Conservation (phyloP, 2,113 vertebrate genomes). For the Terrapene triunguis region DNA sequence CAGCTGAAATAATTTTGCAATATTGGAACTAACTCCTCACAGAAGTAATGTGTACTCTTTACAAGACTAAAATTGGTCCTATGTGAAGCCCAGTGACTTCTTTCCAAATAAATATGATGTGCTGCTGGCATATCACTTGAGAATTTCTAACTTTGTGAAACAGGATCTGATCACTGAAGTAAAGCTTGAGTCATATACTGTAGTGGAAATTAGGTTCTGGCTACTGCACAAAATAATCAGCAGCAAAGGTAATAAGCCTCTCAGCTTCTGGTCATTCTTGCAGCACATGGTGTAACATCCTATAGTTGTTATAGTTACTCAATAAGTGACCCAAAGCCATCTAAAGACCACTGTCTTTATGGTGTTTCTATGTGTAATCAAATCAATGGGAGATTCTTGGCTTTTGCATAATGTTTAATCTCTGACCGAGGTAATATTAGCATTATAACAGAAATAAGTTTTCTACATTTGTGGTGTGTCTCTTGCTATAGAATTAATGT, state of each 20-base stretch:
- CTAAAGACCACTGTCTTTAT: background rate
- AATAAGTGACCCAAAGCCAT: background rate
- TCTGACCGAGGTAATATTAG: background rate
- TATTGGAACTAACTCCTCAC: background rate
- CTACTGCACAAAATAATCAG: background rate
- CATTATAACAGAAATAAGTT: conserved; percentile 15
- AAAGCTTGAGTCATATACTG: background rate
- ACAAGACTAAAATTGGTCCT: background rate
- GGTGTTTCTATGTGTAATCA: background rate
- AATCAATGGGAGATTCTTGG: background rate
- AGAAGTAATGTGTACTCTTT: background rate
- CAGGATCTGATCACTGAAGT: background rate
- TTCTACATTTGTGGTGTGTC: background rate
- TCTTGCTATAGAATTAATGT: background rate
- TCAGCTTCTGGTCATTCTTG: background rate
- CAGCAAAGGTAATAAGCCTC: background rate
- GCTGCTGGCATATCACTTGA: background rate
- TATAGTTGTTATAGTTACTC: rapidly evolving
- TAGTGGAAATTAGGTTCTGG: background rate
- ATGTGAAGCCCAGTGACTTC: background rate
- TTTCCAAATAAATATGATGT: background rate
- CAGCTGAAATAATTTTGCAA: background rate
- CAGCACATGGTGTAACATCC: rapidly evolving
- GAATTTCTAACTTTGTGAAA: conserved; percentile 13
- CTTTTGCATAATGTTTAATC: background rate